A percentile compares a stretch with the other conserved stretches of the same genome.
Evolutionary conservation across 2,888 invertebrate species (phyloP).

Genomic region (Lepidocyrtinus sp.): DNA sequence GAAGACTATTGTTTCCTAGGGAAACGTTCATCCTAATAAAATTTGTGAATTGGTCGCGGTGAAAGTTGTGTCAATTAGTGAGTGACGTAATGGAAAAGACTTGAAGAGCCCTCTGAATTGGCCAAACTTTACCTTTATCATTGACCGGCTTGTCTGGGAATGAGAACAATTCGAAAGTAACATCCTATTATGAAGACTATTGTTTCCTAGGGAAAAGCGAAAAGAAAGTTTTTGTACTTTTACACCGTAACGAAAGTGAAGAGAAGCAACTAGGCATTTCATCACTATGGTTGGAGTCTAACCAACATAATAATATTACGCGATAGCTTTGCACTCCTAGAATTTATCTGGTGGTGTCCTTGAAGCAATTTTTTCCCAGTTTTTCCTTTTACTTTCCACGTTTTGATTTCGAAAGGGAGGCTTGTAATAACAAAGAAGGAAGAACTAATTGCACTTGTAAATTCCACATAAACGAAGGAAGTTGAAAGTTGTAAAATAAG

Average conservation of each 20-base stretch:
- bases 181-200: not conserved
- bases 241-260: not conserved
- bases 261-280: not conserved
- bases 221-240: conserved; percentile 2
- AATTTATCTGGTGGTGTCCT: not conserved
- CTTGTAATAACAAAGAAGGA: not conserved
- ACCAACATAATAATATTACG: too few species aligned
- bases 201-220: too few species aligned
- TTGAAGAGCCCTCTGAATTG: not conserved
- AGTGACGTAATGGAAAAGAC: not conserved
- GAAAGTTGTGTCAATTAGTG: conserved; percentile 1
- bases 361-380: not conserved
- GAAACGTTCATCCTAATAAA: too few species aligned
- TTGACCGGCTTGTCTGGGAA: too few species aligned
- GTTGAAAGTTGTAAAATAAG: conserved; percentile 1
- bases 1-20: not conserved
- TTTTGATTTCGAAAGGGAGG: conserved; percentile 1
- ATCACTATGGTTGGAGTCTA: too few species aligned
- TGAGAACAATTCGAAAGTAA: not conserved
- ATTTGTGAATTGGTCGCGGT: not conserved
- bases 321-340: too few species aligned
- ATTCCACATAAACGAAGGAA: conserved; percentile 1
- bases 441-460: not conserved
- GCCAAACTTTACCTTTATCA: too few species aligned
- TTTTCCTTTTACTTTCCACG: not conserved